These are phyloP conservation scores for Oegoconia quadripuncta DNA, from an alignment of 2,888 invertebrate species.

Conservation along the genomic window DNA sequence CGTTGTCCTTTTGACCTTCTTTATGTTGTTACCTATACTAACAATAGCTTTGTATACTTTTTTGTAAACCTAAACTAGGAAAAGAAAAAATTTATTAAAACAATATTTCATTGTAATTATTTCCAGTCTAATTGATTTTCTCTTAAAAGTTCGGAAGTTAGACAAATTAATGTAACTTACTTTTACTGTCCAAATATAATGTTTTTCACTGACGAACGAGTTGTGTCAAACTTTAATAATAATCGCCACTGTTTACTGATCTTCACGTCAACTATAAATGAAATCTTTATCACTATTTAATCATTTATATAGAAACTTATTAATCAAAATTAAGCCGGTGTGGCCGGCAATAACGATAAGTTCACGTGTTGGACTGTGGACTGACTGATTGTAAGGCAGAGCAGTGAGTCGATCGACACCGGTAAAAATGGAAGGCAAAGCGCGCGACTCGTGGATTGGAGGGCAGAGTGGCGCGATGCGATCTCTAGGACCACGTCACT, in stretches of 20 bases:
- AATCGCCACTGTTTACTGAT: slow-evolving; percentile 11
- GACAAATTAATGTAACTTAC: no score
- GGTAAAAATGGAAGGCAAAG: slow-evolving; percentile 22
- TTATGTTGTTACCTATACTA: no score
- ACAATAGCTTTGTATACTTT: no score
- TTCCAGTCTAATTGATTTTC: no score
- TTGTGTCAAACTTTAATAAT: neutral
- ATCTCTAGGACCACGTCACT: slow-evolving; percentile 56
- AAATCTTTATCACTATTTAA: slow-evolving; percentile 13
- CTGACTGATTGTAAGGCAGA: slow-evolving; percentile 10
- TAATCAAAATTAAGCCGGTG: slow-evolving; percentile 10
- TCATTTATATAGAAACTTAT: slow-evolving; percentile 21
- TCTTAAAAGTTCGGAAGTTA: no score
- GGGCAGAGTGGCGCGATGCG: slow-evolving; percentile 64
- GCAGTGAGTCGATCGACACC: no score
- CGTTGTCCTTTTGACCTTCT: no score
- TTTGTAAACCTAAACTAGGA: no score
- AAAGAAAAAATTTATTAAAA: no score
- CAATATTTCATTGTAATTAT: no score
- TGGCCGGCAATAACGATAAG: slow-evolving; percentile 18
- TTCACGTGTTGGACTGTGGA: slow-evolving; percentile 56
- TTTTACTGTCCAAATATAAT: no score
- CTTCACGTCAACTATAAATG: slow-evolving; percentile 12
- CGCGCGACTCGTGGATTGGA: slow-evolving; percentile 54
- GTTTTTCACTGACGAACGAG: neutral